Evolutionary conservation across 92 coral and sea anemone genomes (phyloP), one percentile per base, ranked within the genome.

Genomic region (Micromussa lordhowensis): DNA sequence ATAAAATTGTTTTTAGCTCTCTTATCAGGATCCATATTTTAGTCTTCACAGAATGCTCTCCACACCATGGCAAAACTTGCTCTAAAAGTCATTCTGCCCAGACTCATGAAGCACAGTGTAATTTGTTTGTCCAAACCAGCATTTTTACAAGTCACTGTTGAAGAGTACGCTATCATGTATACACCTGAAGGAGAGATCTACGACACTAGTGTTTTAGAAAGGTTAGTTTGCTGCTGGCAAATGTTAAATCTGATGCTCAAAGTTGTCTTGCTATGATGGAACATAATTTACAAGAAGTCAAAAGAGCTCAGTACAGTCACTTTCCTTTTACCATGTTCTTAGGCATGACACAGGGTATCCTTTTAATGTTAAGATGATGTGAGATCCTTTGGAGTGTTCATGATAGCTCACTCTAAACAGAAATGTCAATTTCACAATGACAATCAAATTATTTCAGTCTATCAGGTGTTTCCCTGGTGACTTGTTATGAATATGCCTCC

Each of bases 131-230:
- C 70, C 2, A 94, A 93, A 78, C 68, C 72, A 26, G 89, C 81
- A 79, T 97, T 83, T 75, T 61, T 36, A 29, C 95, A 89, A 68
- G 98, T 97, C 63, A 97, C 96, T 5, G 66, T 79, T 22, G 98
- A 97, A 53, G 98, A 97, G 83, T 91, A 79, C 71, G 94, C 89
- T 48, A 93, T 97, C 85, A 89, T 97, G 96, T 76, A 86, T 19
- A 93, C 98, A 30, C 95, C 98, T 28, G 97, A 93, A 75, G 99
- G 96, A 8, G 86, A 92, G 83, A 64, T 97, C 26, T 95, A 90
- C 78, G 88, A 94, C 93, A 93, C 68, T 54, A 89, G 83, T 59
- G 91, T 88, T 38, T 71, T 94, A 68, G 89, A 97, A 89, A 92
- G 94, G 98, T 91, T 81, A 69, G 90, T 77, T 24, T 32, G 38